Evolutionary conservation across 2,888 invertebrate genomes (phyloP).

Genomic region (Netelia melanura): DNA sequence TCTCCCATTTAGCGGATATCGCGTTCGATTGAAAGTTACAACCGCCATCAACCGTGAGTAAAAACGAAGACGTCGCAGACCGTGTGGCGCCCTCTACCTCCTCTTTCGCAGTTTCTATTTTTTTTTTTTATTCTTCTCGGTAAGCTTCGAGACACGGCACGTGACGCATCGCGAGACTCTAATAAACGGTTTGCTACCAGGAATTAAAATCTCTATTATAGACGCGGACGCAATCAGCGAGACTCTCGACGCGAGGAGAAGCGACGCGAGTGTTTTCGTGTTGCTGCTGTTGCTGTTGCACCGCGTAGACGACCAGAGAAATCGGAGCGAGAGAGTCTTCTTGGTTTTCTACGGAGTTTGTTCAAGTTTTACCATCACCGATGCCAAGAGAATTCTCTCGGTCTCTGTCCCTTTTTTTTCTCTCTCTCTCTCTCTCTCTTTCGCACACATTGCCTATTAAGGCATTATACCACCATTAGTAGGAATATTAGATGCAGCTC

Average conservation of each 20-base stretch:
- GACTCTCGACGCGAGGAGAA: slow-evolving; percentile 15
- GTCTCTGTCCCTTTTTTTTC: neutral
- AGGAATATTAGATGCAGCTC: slow-evolving; percentile 42
- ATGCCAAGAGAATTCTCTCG: slow-evolving; percentile 15
- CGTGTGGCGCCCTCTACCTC: slow-evolving; percentile 17
- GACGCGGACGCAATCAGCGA: slow-evolving; percentile 71
- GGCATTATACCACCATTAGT: slow-evolving; percentile 46
- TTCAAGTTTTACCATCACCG: slow-evolving; percentile 41
- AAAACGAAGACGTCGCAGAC: slow-evolving; percentile 45
- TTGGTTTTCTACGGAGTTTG: slow-evolving; percentile 40
- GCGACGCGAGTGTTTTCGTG: slow-evolving; percentile 60
- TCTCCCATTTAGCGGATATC: neutral
- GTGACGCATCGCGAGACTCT: slow-evolving; percentile 73
- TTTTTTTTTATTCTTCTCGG: neutral
- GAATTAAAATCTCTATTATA: slow-evolving; percentile 78
- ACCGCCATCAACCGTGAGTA: slow-evolving; percentile 17
- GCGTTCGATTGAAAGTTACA: too few species aligned
- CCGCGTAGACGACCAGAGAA: slow-evolving; percentile 57
- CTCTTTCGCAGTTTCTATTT: slow-evolving; percentile 14
- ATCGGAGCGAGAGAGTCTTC: slow-evolving; percentile 52
- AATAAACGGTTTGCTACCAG: slow-evolving; percentile 75
- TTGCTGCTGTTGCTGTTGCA: slow-evolving; percentile 18
- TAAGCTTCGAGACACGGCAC: slow-evolving; percentile 58
- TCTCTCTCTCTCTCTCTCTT: neutral
- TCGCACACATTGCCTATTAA: slow-evolving; percentile 17